These are phyloP conservation scores for Drosophila meridionalis DNA, from an alignment of 2,888 invertebrate species.

Conservation along the genomic window DNA sequence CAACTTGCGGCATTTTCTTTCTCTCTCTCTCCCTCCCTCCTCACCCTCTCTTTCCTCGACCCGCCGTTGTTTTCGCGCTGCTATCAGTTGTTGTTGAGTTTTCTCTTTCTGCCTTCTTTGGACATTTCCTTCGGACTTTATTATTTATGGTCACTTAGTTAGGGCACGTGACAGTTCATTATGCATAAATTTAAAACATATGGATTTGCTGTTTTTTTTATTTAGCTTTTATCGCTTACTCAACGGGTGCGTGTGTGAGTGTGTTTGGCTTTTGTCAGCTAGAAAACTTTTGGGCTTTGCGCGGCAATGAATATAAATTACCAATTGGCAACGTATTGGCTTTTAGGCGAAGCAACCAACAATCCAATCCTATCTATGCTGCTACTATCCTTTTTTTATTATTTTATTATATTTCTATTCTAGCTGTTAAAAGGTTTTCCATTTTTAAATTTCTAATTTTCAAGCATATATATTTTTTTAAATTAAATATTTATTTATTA, in stretches of 20 bases:
- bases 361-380: not conserved
- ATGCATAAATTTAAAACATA: slow-evolving; percentile 63
- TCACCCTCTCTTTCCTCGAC: not conserved
- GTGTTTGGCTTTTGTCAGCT: slow-evolving; percentile 29
- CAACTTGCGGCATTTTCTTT: slow-evolving; percentile 35
- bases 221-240: slow-evolving; percentile 49
- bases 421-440: not conserved
- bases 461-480: not conserved
- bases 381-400: not conserved
- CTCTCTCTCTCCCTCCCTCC: not conserved
- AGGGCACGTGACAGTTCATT: slow-evolving; percentile 58
- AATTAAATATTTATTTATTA: not conserved
- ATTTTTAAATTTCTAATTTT: not conserved
- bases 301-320: slow-evolving; percentile 53
- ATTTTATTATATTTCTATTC: not conserved
- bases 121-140: slow-evolving; percentile 30
- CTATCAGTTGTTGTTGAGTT: slow-evolving; percentile 38
- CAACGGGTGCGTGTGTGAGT: slow-evolving; percentile 26
- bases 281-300: slow-evolving; percentile 41
- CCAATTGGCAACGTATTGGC: slow-evolving; percentile 27
- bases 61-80: slow-evolving; percentile 17
- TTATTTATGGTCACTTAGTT: slow-evolving; percentile 70
- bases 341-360: not conserved
- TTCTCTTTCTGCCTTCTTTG: slow-evolving; percentile 13
- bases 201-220: slow-evolving; percentile 42